Conservation (phyloP, 2,797 vertebrate genomes). For the Rhinogobio ventralis region DNA sequence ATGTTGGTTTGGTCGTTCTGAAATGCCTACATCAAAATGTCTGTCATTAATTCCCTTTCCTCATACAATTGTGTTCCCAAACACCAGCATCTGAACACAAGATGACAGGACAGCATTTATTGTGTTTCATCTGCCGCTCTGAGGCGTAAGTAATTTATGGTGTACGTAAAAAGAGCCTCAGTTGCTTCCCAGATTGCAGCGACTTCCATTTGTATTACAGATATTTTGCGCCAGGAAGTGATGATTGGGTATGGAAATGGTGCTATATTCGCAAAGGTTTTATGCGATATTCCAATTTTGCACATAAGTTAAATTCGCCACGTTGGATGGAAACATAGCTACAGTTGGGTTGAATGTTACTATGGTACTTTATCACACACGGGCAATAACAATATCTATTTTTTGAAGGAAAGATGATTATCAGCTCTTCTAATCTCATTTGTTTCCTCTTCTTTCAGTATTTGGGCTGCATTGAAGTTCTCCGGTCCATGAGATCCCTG, state of each 20-base stretch:
- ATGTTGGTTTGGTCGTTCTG: not conserved
- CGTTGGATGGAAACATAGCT: not conserved
- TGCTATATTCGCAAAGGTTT: not conserved
- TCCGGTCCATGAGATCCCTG: slow-evolving; percentile 96
- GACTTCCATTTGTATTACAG: not conserved
- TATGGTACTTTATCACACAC: not conserved
- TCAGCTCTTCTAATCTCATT: slow-evolving; percentile 31
- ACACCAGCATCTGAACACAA: not conserved
- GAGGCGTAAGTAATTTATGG: not conserved
- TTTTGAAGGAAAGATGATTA: not conserved
- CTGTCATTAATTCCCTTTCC: not conserved
- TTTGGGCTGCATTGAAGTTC: slow-evolving; percentile 96
- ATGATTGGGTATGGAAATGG: not conserved
- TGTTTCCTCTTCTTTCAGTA: slow-evolving; percentile 83
- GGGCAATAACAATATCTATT: not conserved
- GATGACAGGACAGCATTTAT: not conserved
- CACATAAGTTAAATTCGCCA: not conserved
- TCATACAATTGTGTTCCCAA: too few relatives aligned
- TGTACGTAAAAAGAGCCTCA: not conserved
- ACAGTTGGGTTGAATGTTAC: too few relatives aligned
- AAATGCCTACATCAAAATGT: not conserved
- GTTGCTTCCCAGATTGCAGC: not conserved
- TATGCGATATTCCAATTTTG: not conserved
- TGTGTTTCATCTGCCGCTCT: not conserved
- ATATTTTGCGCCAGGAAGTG: not conserved